Conservation (phyloP, 2,888 invertebrate genomes). For the Agriopis marginaria region DNA sequence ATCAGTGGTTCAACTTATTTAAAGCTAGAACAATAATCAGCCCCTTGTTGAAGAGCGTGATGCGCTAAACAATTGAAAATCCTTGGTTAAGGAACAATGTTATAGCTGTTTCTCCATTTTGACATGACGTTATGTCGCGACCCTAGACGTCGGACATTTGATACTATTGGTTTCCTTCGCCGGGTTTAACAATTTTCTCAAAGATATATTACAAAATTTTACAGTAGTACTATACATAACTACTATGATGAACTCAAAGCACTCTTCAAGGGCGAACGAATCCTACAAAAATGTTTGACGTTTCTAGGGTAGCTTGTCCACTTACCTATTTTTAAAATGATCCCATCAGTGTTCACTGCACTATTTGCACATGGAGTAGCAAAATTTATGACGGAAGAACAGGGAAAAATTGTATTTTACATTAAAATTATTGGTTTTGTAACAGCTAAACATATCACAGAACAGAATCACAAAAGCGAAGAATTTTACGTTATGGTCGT, state of each 20-base stretch:
- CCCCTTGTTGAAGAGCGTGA: too few species aligned
- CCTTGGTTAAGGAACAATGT: constrained; percentile 11
- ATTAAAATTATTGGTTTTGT: constrained; percentile 45
- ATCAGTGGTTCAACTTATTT: too few species aligned
- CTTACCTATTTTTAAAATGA: constrained; percentile 58
- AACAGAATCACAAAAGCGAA: constrained; percentile 47
- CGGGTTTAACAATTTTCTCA: constrained; percentile 3
- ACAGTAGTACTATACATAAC: background rate
- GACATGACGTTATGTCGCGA: constrained; percentile 53
- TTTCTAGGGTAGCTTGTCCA: constrained; percentile 49
- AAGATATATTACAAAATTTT: constrained; percentile 9
- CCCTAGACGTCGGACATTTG: constrained; percentile 24
- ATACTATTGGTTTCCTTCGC: background rate
- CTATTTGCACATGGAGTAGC: constrained; percentile 42
- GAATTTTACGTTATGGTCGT: constrained; percentile 39
- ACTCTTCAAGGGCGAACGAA: constrained; percentile 70
- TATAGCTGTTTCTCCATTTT: constrained; percentile 51
- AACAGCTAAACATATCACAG: constrained; percentile 51
- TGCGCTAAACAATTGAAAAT: too few species aligned
- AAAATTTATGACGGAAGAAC: constrained; percentile 34
- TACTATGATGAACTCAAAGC: constrained; percentile 39
- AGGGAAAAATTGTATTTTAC: constrained; percentile 32
- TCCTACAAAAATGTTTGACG: constrained; percentile 55
- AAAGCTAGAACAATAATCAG: too few species aligned
- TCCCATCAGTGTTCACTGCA: constrained; percentile 43